A percentile compares a stretch with the other conserved stretches of the same genome.
phyloP scores from a whole-genome alignment of 1,140 invertebrate species.

The Eumeta japonica region DNA sequence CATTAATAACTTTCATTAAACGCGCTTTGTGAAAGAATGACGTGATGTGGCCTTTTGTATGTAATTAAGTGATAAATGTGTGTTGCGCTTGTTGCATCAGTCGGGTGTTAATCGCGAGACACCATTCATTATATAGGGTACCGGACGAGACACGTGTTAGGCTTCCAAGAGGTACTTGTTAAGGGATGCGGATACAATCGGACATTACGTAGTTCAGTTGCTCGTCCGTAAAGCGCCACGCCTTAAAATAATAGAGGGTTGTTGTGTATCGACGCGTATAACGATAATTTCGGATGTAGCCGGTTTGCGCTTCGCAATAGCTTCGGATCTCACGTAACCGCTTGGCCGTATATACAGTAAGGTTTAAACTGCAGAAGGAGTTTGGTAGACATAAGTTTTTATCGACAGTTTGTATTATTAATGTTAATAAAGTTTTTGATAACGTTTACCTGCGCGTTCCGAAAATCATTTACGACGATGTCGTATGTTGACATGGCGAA shows the following conservation, averaged over 20 bases:
- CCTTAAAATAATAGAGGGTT: conserved; percentile 43
- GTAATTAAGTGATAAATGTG: conserved; percentile 36
- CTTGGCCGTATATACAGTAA: conserved; percentile 26
- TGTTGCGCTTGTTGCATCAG: conserved; percentile 48
- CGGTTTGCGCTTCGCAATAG: conserved; percentile 29
- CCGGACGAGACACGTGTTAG: too few species aligned
- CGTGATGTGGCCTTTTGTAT: conserved; percentile 56
- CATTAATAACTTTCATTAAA: too few species aligned
- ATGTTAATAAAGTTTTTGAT: conserved; percentile 41
- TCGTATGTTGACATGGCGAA: too few species aligned
- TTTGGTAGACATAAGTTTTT: conserved; percentile 53
- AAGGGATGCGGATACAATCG: too few species aligned
- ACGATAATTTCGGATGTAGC: too few species aligned
- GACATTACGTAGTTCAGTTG: too few species aligned
- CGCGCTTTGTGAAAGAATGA: conserved; percentile 56
- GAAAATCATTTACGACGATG: too few species aligned
- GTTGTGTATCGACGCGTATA: too few species aligned
- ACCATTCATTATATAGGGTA: too few species aligned
- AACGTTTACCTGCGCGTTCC: conserved; percentile 51
- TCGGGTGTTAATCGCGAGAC: too few species aligned
- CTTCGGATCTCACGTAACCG: conserved; percentile 34
- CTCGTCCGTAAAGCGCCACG: too few species aligned
- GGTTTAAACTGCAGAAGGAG: conserved; percentile 23
- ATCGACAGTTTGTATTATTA: conserved; percentile 50
- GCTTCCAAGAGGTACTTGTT: too few species aligned